Percentiles rank a stretch among this genome's conserved stretches.
phyloP scores from a whole-genome alignment of 1,140 invertebrate species.

The Listronotus oregonensis region DNA sequence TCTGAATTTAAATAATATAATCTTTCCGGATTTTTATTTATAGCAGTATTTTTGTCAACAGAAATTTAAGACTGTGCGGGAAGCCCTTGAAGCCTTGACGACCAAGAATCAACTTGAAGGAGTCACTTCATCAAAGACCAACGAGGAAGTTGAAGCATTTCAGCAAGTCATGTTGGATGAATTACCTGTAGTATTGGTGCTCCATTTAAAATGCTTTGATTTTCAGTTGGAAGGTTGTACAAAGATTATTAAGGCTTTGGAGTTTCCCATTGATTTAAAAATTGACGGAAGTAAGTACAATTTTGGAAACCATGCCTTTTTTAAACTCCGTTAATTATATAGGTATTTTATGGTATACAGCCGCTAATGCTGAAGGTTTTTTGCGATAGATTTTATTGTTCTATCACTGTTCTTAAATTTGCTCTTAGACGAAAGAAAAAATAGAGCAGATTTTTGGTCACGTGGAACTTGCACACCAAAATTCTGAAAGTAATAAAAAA shows the following conservation, averaged over 20 bases:
- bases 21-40: no score
- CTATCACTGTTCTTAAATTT: no score
- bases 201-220: constrained; percentile 89
- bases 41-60: constrained; percentile 55
- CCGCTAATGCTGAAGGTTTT: no score
- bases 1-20: no score
- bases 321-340: no score
- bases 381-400: no score
- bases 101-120: constrained; percentile 84
- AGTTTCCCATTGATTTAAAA: constrained; percentile 88
- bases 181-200: constrained; percentile 81
- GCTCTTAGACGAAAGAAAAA: no score
- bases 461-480: no score
- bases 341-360: no score
- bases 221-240: constrained; percentile 83
- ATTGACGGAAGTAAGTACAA: constrained; percentile 80
- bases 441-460: no score
- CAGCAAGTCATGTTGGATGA: constrained; percentile 86
- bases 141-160: constrained; percentile 82
- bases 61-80: constrained; percentile 81
- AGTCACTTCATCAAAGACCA: constrained; percentile 78
- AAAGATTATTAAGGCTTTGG: constrained; percentile 88
- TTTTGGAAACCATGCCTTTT: no score
- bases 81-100: constrained; percentile 84
- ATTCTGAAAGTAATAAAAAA: no score